Conservation (phyloP, 92 coral and sea anemone species). For the Phenganax stokvisi region DNA sequence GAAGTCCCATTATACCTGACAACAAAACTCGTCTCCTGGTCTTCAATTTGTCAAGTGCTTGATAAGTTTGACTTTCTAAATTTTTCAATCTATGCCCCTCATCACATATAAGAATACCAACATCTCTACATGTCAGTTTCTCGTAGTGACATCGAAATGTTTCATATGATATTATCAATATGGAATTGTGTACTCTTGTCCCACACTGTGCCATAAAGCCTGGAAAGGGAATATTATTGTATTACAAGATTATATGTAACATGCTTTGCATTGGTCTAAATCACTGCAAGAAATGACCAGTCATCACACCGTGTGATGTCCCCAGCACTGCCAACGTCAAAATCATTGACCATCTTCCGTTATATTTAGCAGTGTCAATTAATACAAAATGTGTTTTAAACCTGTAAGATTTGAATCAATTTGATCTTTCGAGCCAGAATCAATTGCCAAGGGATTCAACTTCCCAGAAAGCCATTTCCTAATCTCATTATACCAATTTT, state of each 20-base stretch:
- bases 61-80: slow-evolving; percentile 90
- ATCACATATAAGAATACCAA: slow-evolving; percentile 91
- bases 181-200: slow-evolving; percentile 69
- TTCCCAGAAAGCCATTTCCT: slow-evolving; percentile 84
- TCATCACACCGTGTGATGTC: too few relatives aligned
- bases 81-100: slow-evolving; percentile 97
- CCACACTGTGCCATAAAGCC: slow-evolving; percentile 79
- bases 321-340: too few relatives aligned
- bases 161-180: slow-evolving; percentile 89
- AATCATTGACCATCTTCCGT: too few relatives aligned
- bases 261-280: too few relatives aligned
- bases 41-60: slow-evolving; percentile 83
- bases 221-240: too few relatives aligned
- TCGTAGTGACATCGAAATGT: slow-evolving; percentile 89
- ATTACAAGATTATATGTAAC: too few relatives aligned
- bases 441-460: slow-evolving; percentile 78
- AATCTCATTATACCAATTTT: slow-evolving; percentile 96
- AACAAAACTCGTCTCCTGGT: slow-evolving; percentile 70
- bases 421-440: slow-evolving; percentile 82
- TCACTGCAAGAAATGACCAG: too few relatives aligned
- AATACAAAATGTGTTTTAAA: too few relatives aligned
- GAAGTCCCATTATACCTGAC: slow-evolving; percentile 57
- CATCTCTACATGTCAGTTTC: slow-evolving; percentile 62
- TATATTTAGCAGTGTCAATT: too few relatives aligned
- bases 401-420: slow-evolving; percentile 79